These are phyloP conservation scores for Thera britannica DNA, from an alignment of 2,888 invertebrate species.

Conservation along the genomic window DNA sequence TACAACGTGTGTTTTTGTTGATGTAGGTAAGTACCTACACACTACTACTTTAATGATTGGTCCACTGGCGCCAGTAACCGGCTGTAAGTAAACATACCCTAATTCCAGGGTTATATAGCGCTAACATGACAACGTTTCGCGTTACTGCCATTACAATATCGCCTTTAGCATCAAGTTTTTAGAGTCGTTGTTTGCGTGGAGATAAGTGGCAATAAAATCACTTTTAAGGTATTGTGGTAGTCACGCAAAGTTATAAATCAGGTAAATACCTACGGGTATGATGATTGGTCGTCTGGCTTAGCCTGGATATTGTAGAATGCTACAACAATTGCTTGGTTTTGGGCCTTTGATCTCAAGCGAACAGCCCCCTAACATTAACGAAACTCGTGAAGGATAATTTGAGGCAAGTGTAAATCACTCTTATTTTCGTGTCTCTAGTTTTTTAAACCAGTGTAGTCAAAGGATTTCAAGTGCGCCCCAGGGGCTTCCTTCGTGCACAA, in stretches of 20 bases:
- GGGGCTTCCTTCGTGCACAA: no score
- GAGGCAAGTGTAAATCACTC: not conserved
- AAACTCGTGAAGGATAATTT: not conserved
- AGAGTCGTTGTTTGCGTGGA: slow-evolving; percentile 59
- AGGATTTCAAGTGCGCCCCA: no score
- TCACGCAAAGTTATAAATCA: slow-evolving; percentile 78
- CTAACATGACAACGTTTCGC: slow-evolving; percentile 72
- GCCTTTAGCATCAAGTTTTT: slow-evolving; percentile 50
- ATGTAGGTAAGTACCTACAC: no score
- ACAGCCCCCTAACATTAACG: not conserved
- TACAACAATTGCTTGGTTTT: not conserved
- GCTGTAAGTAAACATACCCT: not conserved
- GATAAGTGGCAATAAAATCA: slow-evolving; percentile 68
- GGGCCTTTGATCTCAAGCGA: not conserved
- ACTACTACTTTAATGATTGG: not conserved
- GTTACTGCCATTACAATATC: slow-evolving; percentile 48
- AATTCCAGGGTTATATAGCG: slow-evolving; percentile 69
- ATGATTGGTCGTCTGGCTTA: slow-evolving; percentile 50
- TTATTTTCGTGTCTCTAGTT: no score
- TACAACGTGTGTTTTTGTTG: no score
- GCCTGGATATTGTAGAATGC: slow-evolving; percentile 25
- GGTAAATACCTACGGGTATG: slow-evolving; percentile 68
- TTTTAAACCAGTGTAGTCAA: no score
- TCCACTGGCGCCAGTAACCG: slow-evolving; percentile 7
- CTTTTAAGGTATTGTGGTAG: slow-evolving; percentile 71